Evolutionary conservation across 2,113 vertebrate genomes (phyloP).

Genomic region (Bufo bufo): DNA sequence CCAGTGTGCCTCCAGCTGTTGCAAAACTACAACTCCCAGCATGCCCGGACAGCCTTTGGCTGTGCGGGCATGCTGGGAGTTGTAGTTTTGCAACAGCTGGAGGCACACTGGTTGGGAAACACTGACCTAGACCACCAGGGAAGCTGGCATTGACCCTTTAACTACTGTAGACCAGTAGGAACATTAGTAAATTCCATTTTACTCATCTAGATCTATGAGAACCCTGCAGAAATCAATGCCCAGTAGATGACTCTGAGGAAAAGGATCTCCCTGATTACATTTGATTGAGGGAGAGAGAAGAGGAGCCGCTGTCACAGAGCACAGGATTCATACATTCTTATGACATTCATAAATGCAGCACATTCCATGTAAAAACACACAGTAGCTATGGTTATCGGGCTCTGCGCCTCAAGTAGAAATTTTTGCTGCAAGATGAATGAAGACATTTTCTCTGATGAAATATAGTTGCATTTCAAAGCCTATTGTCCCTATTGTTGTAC

Average conservation of each 20-base stretch:
- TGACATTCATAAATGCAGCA: background rate
- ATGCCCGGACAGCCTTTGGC: too few species aligned
- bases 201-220: background rate
- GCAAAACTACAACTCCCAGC: too few species aligned
- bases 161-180: background rate
- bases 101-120: too few species aligned
- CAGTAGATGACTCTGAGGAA: background rate
- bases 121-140: too few species aligned
- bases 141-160: background rate
- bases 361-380: background rate
- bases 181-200: too few species aligned
- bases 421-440: background rate
- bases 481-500: background rate
- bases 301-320: background rate
- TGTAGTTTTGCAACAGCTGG: too few species aligned
- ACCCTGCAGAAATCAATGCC: background rate
- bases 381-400: background rate
- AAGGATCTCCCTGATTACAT: background rate
- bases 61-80: too few species aligned
- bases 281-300: background rate
- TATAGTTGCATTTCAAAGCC: background rate
- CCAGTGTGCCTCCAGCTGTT: too few species aligned
- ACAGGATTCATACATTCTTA: background rate
- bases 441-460: constrained; percentile 1
- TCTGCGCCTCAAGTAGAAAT: background rate